phyloP scores from a whole-genome alignment of 2,888 invertebrate genomes.

The Drosophila leonis region DNA sequence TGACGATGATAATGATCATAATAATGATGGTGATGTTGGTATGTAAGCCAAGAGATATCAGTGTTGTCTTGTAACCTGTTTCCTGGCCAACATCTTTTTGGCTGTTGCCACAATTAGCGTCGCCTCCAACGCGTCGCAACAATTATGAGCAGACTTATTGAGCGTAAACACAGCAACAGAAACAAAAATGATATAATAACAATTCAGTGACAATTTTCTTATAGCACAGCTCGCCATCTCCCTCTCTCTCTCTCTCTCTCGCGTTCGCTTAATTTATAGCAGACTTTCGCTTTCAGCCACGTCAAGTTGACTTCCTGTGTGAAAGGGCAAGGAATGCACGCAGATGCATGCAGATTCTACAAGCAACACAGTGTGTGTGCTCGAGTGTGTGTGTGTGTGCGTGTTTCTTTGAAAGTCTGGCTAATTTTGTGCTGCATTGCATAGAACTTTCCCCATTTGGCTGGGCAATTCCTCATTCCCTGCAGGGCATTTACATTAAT shows the following conservation, averaged over 20 bases:
- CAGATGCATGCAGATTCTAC: slow-evolving; percentile 48
- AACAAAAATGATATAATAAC: slow-evolving; percentile 55
- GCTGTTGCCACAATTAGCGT: slow-evolving; percentile 55
- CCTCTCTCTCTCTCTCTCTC: background rate
- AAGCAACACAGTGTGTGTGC: background rate
- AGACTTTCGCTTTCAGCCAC: slow-evolving; percentile 55
- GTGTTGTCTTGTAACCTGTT: slow-evolving; percentile 48
- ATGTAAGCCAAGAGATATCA: slow-evolving; percentile 46
- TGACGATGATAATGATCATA: background rate
- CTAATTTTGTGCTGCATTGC: slow-evolving; percentile 53
- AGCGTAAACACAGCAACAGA: slow-evolving; percentile 45
- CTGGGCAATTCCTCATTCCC: slow-evolving; percentile 70
- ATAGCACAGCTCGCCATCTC: slow-evolving; percentile 15
- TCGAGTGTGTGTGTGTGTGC: slow-evolving; percentile 2
- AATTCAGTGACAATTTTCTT: slow-evolving; percentile 51
- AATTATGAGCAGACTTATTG: slow-evolving; percentile 61
- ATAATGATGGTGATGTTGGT: slow-evolving; percentile 15
- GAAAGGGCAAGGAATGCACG: slow-evolving; percentile 56
- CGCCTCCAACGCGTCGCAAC: slow-evolving; percentile 49
- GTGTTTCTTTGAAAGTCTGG: slow-evolving; percentile 29
- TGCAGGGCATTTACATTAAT: slow-evolving; percentile 74
- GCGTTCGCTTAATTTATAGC: slow-evolving; percentile 19
- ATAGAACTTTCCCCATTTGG: slow-evolving; percentile 63
- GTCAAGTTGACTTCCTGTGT: slow-evolving; percentile 58
- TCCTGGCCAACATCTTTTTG: slow-evolving; percentile 56